Evolutionary conservation across 2,888 invertebrate genomes (phyloP), one percentile per base, ranked within the genome.

Genomic region (Hydrotaea diabolus): DNA sequence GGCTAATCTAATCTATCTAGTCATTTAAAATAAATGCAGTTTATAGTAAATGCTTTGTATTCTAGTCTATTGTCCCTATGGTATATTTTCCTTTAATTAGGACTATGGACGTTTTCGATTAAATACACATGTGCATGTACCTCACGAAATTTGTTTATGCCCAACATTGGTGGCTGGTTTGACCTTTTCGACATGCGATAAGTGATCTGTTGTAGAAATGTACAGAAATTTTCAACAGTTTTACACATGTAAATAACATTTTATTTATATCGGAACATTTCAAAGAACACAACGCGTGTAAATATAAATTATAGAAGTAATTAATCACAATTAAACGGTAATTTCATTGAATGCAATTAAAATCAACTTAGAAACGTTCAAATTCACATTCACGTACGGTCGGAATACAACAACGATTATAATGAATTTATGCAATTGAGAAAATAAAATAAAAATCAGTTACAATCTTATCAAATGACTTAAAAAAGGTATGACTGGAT

Each of bases 101-200:
- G 49, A 39, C 39, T 8, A 36, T 8, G 36, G 39, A 39, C 39
- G 4, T 11, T 39, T 39, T 49, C n/a, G n/a, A 15, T 13, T 49
- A 49, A 49, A 21, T 55, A 43, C 36, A 77, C 83, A 85, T 83
- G 82, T 88, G 87, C 87, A 85, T 83, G 83, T 88, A 88, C 88
- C 88, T 88, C 87, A 85, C 80, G 85, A 75, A 86, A 87, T 82
- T 86, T 87, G 77, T 80, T 86, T 78, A 85, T 82, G 81, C 80
- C 69, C 79, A 85, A 85, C 26, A 46, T 85, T 71, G 87, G 85
- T 74, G 85, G 86, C 77, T n/a, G n/a, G n/a, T 86, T 88, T 85
- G 88, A 85, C 83, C 86, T 80, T 88, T 87, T 88, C 76, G 87
- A 87, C 86, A 88, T 86, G 86, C 89, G 89, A 87, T 88, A 87